Evolutionary conservation across 2,888 invertebrate genomes (phyloP).

Genomic region (Cremastinae sp.): DNA sequence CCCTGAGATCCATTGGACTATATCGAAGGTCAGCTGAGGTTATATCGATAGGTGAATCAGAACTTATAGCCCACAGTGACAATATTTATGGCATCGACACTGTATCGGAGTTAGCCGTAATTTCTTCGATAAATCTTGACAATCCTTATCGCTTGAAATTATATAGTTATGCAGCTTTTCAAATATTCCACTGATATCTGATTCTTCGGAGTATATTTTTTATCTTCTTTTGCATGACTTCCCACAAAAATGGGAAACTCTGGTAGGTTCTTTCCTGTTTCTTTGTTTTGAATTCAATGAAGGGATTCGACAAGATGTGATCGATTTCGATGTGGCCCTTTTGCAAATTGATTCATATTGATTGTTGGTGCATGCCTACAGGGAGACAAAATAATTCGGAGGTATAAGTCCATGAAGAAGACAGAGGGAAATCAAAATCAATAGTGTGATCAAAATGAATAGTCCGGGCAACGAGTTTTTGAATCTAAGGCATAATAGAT

Average conservation of each 20-base stretch:
- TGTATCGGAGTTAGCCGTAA: neutral
- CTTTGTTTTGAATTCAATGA: constrained; percentile 10
- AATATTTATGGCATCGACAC: constrained; percentile 39
- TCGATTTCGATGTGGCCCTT: constrained; percentile 32
- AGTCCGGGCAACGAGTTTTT: too few species aligned
- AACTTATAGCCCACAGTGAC: constrained; percentile 26
- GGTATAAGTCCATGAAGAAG: neutral
- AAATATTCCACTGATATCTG: too few species aligned
- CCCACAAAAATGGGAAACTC: neutral
- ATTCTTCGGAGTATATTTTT: neutral
- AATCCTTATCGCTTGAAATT: neutral
- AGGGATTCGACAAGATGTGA: constrained; percentile 46
- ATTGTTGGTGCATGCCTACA: constrained; percentile 25
- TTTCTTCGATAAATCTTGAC: constrained; percentile 11
- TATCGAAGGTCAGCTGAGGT: constrained; percentile 28
- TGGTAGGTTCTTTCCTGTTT: neutral
- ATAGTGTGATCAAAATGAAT: constrained; percentile 29
- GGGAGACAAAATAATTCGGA: constrained; percentile 17
- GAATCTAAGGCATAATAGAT: constrained; percentile 50
- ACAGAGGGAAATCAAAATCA: constrained; percentile 1
- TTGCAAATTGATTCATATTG: constrained; percentile 22
- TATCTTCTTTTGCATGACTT: neutral
- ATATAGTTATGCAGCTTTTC: neutral
- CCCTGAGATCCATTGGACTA: constrained; percentile 34
- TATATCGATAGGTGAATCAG: constrained; percentile 28